Base-by-base conservation (phyloP, 2,888 invertebrate species). In the Palloptera scutellata region DNA sequence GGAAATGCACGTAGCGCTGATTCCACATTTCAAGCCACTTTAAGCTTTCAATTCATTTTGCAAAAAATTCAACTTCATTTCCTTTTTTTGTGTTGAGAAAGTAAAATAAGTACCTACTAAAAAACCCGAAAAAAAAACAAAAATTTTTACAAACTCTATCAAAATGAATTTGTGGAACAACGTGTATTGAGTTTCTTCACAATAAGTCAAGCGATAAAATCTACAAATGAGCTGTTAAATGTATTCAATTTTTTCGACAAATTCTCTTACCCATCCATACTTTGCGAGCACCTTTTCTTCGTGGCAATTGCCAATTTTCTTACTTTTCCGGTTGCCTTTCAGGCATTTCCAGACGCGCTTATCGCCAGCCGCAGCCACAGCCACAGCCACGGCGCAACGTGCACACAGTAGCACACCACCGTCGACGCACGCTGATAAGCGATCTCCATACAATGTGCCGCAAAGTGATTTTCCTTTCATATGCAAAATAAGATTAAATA, bases 401-500 rank as follows among this genome's bases (percentile, higher is more conserved):
- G 19, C 10, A 15, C 48, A 40, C 40, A 60, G n/a, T 13, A 20
- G 52, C 20, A 2, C 13, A 13, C 12, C 5, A n/a, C n/a, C 20
- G n/a, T 30, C 12, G 8, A 41, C 41, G 57, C n/a, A n/a, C 64
- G 48, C 48, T 57, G 48, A 55, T 57, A 55, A 64, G 55, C 57
- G 64, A 64, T 64, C 64, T 64, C 58, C 58, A n/a, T 48, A 48
- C 12, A 48, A 48, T n/a, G 48, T 48, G 48, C 48, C 12, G 15
- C 12, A 48, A 15, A n/a, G 12, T 12, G 15, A n/a, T 48, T 48
- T 48, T 48, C 15, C 48, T 77, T 78, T 78, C 80, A 78, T 79
- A 78, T 78, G 80, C 80, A 76, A 78, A 78, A 69, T 68, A 79
- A 77, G 51, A 40, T 54, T 43, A 64, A 30, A 30, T n/a, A 30